phyloP scores from a whole-genome alignment of 2,797 vertebrate genomes.

The Eremophila alpestris region DNA sequence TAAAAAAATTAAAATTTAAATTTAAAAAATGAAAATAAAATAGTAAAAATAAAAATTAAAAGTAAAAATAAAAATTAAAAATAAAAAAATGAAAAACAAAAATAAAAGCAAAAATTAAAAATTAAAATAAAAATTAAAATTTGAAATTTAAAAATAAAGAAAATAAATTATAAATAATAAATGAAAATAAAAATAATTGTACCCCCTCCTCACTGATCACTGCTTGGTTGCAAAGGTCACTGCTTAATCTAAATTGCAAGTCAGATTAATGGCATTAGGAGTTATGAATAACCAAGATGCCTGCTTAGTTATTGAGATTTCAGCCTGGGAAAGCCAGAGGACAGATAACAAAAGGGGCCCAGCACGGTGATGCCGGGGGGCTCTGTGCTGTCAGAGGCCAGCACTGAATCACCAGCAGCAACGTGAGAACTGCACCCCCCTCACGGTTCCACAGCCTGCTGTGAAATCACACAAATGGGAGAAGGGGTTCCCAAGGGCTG shows the following conservation, averaged over 20 bases:
- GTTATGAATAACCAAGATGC: constrained; percentile 11
- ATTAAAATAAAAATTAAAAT: too few species aligned
- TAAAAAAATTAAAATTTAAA: too few species aligned
- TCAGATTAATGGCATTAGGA: constrained; percentile 15
- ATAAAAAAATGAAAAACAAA: too few species aligned
- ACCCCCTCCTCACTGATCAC: not conserved
- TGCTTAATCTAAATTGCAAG: constrained; percentile 40
- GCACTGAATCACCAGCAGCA: not conserved
- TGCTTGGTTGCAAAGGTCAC: not conserved
- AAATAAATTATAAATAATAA: too few species aligned
- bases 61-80: too few species aligned
- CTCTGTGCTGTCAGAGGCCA: not conserved
- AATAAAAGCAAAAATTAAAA: too few species aligned
- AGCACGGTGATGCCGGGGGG: not conserved
- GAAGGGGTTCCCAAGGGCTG: not conserved
- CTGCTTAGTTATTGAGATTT: constrained; percentile 3
- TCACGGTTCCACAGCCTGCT: not conserved
- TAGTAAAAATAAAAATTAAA: too few species aligned
- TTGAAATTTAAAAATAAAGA: too few species aligned
- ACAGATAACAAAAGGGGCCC: constrained; percentile 14
- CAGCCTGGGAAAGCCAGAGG: not conserved
- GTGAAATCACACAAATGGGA: not conserved
- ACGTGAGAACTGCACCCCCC: not conserved
- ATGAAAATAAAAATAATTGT: not conserved
- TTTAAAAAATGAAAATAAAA: too few species aligned